Base-by-base conservation (phyloP, 2,888 invertebrate species). In the Trypoxylon attenuatum region DNA sequence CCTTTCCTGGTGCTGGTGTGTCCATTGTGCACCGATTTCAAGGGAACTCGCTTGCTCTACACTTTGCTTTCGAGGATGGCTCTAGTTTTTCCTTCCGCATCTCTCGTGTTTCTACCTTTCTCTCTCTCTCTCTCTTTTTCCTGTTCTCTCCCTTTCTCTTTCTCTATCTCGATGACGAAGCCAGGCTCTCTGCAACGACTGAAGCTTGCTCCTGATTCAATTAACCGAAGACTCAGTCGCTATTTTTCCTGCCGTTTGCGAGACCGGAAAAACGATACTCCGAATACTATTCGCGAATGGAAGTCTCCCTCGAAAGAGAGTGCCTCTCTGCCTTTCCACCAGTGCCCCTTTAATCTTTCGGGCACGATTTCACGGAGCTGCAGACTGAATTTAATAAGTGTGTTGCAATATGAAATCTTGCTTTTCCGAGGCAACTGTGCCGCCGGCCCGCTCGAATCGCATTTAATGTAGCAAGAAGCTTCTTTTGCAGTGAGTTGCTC, bases 81-180 rank as follows among this genome's bases (percentile, higher is more conserved):
- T 65, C 61, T 58, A 38, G 57, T 57, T 62, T 69, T 58, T 39
- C 29, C 67, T n/a, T n/a, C n/a, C n/a, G n/a, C n/a, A n/a, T n/a
- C n/a, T n/a, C n/a, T n/a, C n/a, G n/a, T n/a, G n/a, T n/a, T n/a
- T n/a, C n/a, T n/a, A 45, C 27, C 10, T 33, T 23, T 27, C 33
- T 49, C 43, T 49, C 43, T 13, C 27, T 29, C 47, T 23, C 16
- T 13, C 15, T 10, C 25, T 5, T 21, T 42, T 39, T 53, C 1
- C 1, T 5, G 2, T 22, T n/a, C 13, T 15, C 16, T 5, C 19
- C 15, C 3, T 42, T 15, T 38, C 23, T 23, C 8, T 42, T 15
- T 39, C 15, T 45, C 15, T 33, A 41, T 18, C 10, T 21, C n/a
- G 25, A 23, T 47, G 39, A 33, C 46, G 49, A 69, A 63, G 50